Base-by-base conservation (phyloP, 2,888 invertebrate species). In the Mythimna lalbum region DNA sequence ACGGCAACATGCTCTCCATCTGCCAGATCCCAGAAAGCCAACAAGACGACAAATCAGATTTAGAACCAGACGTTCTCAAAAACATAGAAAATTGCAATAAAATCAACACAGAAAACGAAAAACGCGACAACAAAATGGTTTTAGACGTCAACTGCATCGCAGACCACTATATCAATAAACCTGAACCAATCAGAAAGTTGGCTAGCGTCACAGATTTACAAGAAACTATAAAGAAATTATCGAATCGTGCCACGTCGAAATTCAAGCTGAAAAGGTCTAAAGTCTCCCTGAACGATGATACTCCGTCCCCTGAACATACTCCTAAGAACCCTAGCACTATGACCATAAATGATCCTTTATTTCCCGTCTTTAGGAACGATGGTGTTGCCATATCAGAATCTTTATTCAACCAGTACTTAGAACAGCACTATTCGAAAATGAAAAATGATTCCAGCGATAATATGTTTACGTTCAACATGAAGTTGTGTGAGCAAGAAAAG, bases 271-370 rank as follows among this genome's bases (percentile, higher is more conserved):
- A 93, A 85, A 80, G 87, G 73, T 88, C 93, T 0, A 91, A 93
- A 78, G 83, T 87, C 9, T 86, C 89, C 0, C 62, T 89, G 0
- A 87, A 89, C 52, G 92, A 92, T n/a, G 92, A 94, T 52, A 72
- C 90, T 1, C 91, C 92, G 2, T 90, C 93, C 0, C 92, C 93
- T 2, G 94, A 94, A 60, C 88, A 87, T n/a, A 76, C 90, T 49
- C 73, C 87, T 3, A 93, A 93, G 71, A 94, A 92, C 59, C 93
- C 94, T 50, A 96, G 96, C 69, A 97, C 96, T 39, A 97, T 97
- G 88, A 98, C 98, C 0, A 98, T 98, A 66, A 97, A 97, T 57
- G 98, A 98, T 91, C 98, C 98, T 1, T 96, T 96, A 73, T 98
- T 97, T 94, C 98, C 98, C 0, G 97, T 98, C 31, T 98, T 98